Evolutionary conservation across 2,888 invertebrate genomes (phyloP).

Genomic region (Tuta absoluta): DNA sequence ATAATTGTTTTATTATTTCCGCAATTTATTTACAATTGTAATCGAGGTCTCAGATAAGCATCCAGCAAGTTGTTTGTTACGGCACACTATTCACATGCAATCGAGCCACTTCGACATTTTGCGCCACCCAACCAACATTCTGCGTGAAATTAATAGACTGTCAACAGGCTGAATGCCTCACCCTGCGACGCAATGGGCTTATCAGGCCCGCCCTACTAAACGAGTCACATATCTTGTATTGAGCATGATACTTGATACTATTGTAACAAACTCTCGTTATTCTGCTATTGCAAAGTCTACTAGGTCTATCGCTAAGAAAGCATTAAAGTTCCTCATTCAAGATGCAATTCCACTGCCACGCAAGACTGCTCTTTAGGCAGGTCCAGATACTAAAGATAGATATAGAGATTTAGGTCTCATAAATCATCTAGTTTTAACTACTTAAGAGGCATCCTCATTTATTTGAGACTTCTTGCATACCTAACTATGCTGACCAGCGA

Average conservation of each 20-base stretch:
- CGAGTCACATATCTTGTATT: constrained; percentile 17
- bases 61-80: constrained; percentile 3
- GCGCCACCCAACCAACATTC: constrained; percentile 16
- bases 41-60: background rate
- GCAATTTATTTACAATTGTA: background rate
- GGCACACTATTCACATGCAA: constrained; percentile 13
- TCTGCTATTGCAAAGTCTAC: background rate
- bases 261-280: constrained; percentile 4
- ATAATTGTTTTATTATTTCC: no score
- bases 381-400: no score
- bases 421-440: no score
- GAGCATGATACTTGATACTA: constrained; percentile 4
- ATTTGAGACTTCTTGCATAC: no score
- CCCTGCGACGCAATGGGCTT: constrained; percentile 14
- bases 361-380: no score
- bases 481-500: no score
- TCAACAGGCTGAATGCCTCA: constrained; percentile 20
- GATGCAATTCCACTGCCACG: no score
- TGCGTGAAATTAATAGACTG: constrained; percentile 19
- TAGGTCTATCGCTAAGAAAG: background rate
- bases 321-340: background rate
- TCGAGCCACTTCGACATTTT: constrained; percentile 16
- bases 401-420: no score
- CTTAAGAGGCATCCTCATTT: no score
- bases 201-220: constrained; percentile 14